Percentiles rank a stretch among this genome's conserved stretches.
Evolutionary conservation across 2,113 vertebrate species (phyloP).

Genomic region (Salminus brasiliensis): DNA sequence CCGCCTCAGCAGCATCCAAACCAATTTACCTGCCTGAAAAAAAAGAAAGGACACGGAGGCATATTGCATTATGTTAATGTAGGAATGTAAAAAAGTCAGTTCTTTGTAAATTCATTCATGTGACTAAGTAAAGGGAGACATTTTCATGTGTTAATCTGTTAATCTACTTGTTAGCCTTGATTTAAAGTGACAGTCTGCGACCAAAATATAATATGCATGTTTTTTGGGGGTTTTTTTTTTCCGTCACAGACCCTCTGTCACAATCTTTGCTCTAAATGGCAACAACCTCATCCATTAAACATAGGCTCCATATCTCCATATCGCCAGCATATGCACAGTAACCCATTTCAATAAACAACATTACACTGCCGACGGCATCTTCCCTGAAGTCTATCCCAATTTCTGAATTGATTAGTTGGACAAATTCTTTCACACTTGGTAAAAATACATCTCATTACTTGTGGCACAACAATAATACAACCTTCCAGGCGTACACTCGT

Average conservation of each 20-base stretch:
- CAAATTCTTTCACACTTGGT: slow-evolving; percentile 30
- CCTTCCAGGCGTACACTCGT: background rate
- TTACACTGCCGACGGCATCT: background rate
- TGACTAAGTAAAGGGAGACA: slow-evolving; percentile 48
- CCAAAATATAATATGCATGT: slow-evolving; percentile 40
- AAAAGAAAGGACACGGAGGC: slow-evolving; percentile 13
- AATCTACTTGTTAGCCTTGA: slow-evolving; percentile 52
- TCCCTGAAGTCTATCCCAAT: background rate
- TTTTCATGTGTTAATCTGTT: slow-evolving; percentile 51
- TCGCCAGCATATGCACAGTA: slow-evolving; percentile 38
- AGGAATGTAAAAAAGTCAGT: slow-evolving; percentile 30
- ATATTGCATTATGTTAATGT: slow-evolving; percentile 52
- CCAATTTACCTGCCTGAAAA: slow-evolving; percentile 57
- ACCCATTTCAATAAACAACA: slow-evolving; percentile 46
- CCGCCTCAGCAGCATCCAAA: slow-evolving; percentile 55
- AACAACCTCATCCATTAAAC: slow-evolving; percentile 53
- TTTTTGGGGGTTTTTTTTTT: background rate
- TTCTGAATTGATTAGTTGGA: slow-evolving; percentile 22
- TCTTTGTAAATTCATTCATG: slow-evolving; percentile 42
- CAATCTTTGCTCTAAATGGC: slow-evolving; percentile 22
- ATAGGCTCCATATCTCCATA: slow-evolving; percentile 28
- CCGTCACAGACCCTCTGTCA: slow-evolving; percentile 5
- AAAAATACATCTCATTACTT: background rate
- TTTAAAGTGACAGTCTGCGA: slow-evolving; percentile 47
- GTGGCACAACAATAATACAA: background rate